Base-by-base conservation (phyloP, 2,888 invertebrate genomes). In the Orchesellides sinensis region DNA sequence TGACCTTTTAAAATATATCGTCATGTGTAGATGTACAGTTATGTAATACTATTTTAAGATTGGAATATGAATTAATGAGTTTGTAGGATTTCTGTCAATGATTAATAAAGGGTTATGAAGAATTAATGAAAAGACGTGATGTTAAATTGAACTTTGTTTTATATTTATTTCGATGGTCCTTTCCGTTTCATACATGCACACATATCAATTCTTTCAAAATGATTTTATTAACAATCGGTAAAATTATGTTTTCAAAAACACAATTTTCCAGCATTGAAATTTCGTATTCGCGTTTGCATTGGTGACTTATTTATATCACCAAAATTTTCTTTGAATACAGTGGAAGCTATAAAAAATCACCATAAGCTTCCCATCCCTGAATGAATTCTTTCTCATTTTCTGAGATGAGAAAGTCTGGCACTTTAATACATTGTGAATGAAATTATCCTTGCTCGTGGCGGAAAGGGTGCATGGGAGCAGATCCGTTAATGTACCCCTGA, bases 341-440 rank as follows among this genome's bases (percentile, higher is more conserved):
- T n/a, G n/a, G 35, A 65, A 75, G 66, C 56, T 66, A 75, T 75
- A 75, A 75, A 74, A 75, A 52, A 47, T n/a, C 5, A 45, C 40
- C 63, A n/a, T n/a, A n/a, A n/a, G n/a, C n/a, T n/a, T n/a, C n/a
- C n/a, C n/a, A n/a, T n/a, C n/a, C n/a, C 17, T 8, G 10, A 8
- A n/a, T 23, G 54, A 12, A 35, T 6, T 35, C 23, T 23, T 54
- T 14, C 54, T 54, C 10, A 6, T n/a, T 54, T 54, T 21, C 14
- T 23, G n/a, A 4, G 8, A 3, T 54, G 54, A 6, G 19, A n/a
- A n/a, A 21, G 21, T 21, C 54, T 54, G 4, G 54, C 54, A 54
- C n/a, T 49, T n/a, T 17, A 29, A 32, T 73, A 32, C 59, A 82
- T 82, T 82, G 65, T 82, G 75, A 82, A 82, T 82, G 82, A 82